Evolutionary conservation across 2,797 vertebrate species (phyloP), one percentile per base, ranked within the genome.

Genomic region (Centropyge bicolor): DNA sequence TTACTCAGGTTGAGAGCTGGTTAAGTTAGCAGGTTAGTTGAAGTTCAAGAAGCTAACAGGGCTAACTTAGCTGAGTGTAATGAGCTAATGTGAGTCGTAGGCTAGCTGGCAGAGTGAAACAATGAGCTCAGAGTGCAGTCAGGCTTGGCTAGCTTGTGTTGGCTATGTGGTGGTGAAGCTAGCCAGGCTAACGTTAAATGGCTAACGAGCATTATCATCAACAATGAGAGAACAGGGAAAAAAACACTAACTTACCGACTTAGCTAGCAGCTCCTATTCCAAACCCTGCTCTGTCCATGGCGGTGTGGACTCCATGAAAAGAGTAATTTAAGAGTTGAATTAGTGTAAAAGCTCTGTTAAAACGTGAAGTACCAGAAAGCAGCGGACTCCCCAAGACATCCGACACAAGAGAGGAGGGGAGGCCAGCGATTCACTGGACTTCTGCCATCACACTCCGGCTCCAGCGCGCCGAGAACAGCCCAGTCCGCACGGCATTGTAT

Each of bases 401-500:
- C 95, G 93, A 62, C 89, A 92, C 91, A 87, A 81, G 90, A 94
- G 93, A 92, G 91, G 87, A 93, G 92, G 92, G 91, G 91, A 95
- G 94, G 95, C 94, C 95, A 94, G 95, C 90, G 83, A 93, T 89
- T 95, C 94, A 94, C 94, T 95, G 94, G 94, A 95, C 94, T 93
- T 87, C 91, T 94, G 95, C 95, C 95, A 94, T 95, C 95, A 94
- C 94, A 92, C 94, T 93, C 82, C 78, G 86, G 89, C 92, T 94
- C 93, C 93, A 81, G 27, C 27, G 27, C 90, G 83, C 75, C 90
- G 92, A 91, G 85, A 91, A 92, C 89, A 90, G 64, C 88, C 92
- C 75, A 84, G 83, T 90, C 90, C 89, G 72, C 68, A 68, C 76
- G 83, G 89, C 94, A 94, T 93, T 86, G 84, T 87, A 74, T 82